Evolutionary conservation across 64 coral and sea anemone species (phyloP).

Genomic region (Exaiptasia diaphana): DNA sequence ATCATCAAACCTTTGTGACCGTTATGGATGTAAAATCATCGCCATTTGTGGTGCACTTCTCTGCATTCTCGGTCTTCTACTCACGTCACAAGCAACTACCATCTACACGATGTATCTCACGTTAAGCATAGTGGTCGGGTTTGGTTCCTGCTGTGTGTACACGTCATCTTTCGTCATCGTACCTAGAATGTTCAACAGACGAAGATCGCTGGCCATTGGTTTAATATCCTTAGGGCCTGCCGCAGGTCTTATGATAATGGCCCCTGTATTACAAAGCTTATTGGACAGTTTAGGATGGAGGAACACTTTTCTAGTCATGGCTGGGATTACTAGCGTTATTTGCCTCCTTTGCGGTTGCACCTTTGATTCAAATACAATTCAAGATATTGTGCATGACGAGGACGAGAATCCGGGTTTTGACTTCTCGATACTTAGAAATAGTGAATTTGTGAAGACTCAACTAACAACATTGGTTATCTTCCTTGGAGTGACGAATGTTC

Average conservation of each 20-base stretch:
- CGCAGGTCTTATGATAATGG: constrained; percentile 24
- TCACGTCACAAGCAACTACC: constrained; percentile 29
- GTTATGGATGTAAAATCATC: neutral
- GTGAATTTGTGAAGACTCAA: neutral
- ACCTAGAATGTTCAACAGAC: constrained; percentile 27
- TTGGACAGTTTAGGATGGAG: constrained; percentile 6
- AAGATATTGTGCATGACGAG: neutral
- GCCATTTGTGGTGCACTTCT: constrained; percentile 7
- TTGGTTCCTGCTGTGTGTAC: constrained; percentile 42
- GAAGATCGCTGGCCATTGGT: constrained; percentile 15
- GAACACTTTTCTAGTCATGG: constrained; percentile 17
- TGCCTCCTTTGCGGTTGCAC: constrained; percentile 1
- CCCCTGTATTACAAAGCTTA: neutral
- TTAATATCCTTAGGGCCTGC: neutral
- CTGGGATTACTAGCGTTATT: constrained; percentile 19
- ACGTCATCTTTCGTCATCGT: constrained; percentile 7
- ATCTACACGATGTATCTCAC: constrained; percentile 29
- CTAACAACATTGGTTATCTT: neutral
- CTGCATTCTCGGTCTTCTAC: neutral
- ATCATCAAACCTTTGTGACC: constrained; percentile 17
- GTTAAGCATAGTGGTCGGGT: constrained; percentile 18
- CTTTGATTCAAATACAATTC: constrained; percentile 7
- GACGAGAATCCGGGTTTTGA: neutral
- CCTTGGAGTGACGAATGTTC: neutral
- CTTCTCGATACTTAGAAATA: constrained; percentile 16